phyloP scores from a whole-genome alignment of 2,797 vertebrate genomes.

The Sebastolobus altivelis region DNA sequence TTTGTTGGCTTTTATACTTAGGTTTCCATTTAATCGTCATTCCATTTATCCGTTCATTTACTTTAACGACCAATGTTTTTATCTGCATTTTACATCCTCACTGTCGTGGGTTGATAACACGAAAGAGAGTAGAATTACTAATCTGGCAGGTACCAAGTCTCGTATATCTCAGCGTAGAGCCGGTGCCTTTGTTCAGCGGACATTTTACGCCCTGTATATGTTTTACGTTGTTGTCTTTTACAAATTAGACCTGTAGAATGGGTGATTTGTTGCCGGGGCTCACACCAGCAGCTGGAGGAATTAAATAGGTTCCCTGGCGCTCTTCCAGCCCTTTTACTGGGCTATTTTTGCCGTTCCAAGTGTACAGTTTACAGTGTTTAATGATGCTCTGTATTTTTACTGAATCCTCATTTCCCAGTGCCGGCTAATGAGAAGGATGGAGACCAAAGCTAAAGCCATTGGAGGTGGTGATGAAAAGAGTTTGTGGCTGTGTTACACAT shows the following conservation, averaged over 20 bases:
- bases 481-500: conserved; percentile 76
- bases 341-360: conserved; percentile 78
- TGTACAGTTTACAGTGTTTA: conserved; percentile 84
- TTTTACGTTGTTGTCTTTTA: conserved; percentile 81
- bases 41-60: conserved; percentile 35
- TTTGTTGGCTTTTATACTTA: conserved; percentile 61
- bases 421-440: conserved; percentile 77
- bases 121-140: conserved; percentile 45
- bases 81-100: conserved; percentile 45
- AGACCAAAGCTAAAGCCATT: conserved; percentile 64
- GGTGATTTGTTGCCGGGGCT: conserved; percentile 79
- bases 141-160: conserved; percentile 37
- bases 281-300: conserved; percentile 79
- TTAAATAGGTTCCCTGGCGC: conserved; percentile 83
- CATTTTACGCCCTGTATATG: conserved; percentile 68
- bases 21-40: conserved; percentile 43
- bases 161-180: conserved; percentile 51
- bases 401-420: conserved; percentile 79
- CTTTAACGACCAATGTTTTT: conserved; percentile 3
- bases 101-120: conserved; percentile 38
- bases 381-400: conserved; percentile 85
- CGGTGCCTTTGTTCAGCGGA: conserved; percentile 52
- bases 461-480: conserved; percentile 74
- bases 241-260: conserved; percentile 77
- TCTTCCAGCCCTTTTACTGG: conserved; percentile 77